Base-by-base conservation (phyloP, 2,888 invertebrate genomes). In the Catocala nupta region DNA sequence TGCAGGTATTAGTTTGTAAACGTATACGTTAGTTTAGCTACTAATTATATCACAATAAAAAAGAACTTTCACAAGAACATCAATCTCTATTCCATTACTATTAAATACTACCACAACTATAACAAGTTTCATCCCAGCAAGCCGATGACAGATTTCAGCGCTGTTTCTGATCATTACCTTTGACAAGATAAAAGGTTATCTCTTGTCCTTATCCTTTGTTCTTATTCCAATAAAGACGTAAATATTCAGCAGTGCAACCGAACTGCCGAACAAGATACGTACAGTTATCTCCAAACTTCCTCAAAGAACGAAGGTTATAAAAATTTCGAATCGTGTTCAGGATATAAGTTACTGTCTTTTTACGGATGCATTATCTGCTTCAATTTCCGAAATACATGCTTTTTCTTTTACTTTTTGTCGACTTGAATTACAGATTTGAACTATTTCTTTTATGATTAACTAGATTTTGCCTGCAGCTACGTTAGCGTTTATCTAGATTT, bases 301-400 rank as follows among this genome's bases (percentile, higher is more conserved):
- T 49, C 16, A 8, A 16, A 47, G 12, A 52, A 9, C 13, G 42
- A n/a, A 6, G n/a, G 43, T 12, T 33, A 44, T 53, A 44, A 43
- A 43, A 53, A 43, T 53, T 53, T 53, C 53, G 25, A 53, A 43
- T 53, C 43, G 11, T 33, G 44, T 44, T 53, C 43, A 42, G 25
- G n/a, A 48, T 7, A 36, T 52, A 42, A 53, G 12, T 12, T 39
- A 44, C 53, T 9, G 43, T 43, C 43, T 43, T 25, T 53, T 53
- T 44, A 42, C 9, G 7, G 13, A 52, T 52, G 13, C 52, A 52
- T 42, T 13, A 36, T 11, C 16, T 48, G 10, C 8, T n/a, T 36
- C 6, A 50, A 50, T 36, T 50, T 50, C n/a, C 50, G 12, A n/a
- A n/a, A 36, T 36, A 10, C 5, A 7, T 13, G 1, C 25, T 25